Evolutionary conservation across 2,797 vertebrate genomes (phyloP).

Genomic region (Clangula hyemalis): DNA sequence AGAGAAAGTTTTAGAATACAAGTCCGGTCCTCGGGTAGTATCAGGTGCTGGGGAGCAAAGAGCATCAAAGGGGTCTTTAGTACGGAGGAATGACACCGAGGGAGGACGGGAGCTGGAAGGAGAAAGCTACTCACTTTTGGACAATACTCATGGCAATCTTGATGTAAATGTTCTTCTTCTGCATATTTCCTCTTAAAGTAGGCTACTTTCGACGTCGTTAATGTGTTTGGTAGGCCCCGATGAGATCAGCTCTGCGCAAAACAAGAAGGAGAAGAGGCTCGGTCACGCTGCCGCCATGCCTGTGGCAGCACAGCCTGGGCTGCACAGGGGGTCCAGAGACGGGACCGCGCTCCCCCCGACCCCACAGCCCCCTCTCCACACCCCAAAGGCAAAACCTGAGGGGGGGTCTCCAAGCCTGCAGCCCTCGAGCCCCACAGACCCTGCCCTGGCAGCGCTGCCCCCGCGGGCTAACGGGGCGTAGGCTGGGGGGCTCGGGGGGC

Average conservation of each 20-base stretch:
- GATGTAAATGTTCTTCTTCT: constrained; percentile 97
- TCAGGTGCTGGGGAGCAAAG: constrained; percentile 88
- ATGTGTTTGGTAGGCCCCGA: constrained; percentile 76
- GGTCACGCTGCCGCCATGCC: neutral
- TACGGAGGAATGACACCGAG: rapidly evolving
- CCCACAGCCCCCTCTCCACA: too few relatives aligned
- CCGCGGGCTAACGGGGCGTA: too few relatives aligned
- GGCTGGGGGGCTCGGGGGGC: too few relatives aligned
- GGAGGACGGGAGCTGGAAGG: neutral
- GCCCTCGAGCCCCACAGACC: too few relatives aligned
- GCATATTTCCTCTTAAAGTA: constrained; percentile 99
- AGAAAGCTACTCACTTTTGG: constrained; percentile 87
- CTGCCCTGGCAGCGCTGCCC: too few relatives aligned
- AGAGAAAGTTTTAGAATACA: constrained; percentile 96
- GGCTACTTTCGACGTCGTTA: constrained; percentile 99
- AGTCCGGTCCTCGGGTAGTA: constrained; percentile 92
- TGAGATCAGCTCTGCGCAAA: constrained; percentile 74
- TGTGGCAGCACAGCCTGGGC: neutral
- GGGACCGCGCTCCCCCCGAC: too few relatives aligned
- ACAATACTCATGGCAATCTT: constrained; percentile 93
- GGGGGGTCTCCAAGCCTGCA: too few relatives aligned
- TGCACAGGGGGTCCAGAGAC: neutral
- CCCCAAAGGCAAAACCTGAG: too few relatives aligned
- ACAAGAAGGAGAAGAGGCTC: constrained; percentile 17
- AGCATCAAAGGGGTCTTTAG: neutral